Evolutionary conservation across 1,140 invertebrate species (phyloP).

Genomic region (Drosophila tristis): DNA sequence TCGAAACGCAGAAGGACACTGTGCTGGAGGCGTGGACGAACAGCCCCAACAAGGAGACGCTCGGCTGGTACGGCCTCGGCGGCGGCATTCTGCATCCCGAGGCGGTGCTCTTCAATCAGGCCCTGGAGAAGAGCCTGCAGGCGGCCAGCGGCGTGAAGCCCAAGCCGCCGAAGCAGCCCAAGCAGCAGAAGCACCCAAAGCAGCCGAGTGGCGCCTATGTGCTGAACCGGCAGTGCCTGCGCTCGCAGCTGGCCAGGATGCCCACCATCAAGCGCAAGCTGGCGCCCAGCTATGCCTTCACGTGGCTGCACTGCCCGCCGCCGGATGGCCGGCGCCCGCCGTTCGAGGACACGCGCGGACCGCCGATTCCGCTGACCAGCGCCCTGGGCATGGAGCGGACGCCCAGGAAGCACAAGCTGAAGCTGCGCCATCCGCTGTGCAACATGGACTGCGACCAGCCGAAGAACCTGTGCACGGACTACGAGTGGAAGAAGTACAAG

Average conservation of each 20-base stretch:
- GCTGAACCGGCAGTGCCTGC: conserved; percentile 35
- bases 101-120: conserved; percentile 17
- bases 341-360: conserved; percentile 8
- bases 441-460: conserved; percentile 43
- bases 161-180: background rate
- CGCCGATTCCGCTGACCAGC: background rate
- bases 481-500: conserved; percentile 40
- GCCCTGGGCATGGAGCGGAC: conserved; percentile 26
- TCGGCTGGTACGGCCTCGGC: conserved; percentile 48
- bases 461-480: conserved; percentile 47
- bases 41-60: conserved; percentile 36
- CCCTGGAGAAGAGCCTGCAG: conserved; percentile 30
- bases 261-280: conserved; percentile 44
- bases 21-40: conserved; percentile 43
- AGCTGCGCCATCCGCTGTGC: conserved; percentile 4
- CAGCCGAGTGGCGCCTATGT: conserved; percentile 14
- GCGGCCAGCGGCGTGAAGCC: background rate
- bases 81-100: background rate
- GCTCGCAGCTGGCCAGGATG: conserved; percentile 38
- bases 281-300: background rate
- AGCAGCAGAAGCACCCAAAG: no score
- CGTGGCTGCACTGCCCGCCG: conserved; percentile 23
- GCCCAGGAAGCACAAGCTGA: conserved; percentile 10
- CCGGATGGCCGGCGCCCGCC: conserved; percentile 2
- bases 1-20: conserved; percentile 31